Conservation (phyloP, 2,888 invertebrate genomes). For the Volucella inflata region DNA sequence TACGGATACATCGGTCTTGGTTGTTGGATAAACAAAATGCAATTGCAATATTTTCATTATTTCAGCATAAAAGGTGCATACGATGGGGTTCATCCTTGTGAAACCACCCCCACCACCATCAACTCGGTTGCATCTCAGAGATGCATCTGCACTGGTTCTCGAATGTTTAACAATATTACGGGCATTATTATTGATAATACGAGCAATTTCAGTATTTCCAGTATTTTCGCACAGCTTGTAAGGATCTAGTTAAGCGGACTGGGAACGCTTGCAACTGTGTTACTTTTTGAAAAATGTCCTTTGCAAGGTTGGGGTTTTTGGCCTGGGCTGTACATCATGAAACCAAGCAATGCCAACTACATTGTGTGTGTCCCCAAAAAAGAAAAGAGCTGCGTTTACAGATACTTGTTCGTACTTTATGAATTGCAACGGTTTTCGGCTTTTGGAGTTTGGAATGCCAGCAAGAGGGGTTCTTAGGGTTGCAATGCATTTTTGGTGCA, state of each 20-base stretch:
- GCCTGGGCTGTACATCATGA: background rate
- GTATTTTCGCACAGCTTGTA: constrained; percentile 72
- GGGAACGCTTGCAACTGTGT: constrained; percentile 22
- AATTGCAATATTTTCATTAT: constrained; percentile 76
- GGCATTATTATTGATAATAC: constrained; percentile 73
- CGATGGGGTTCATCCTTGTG: constrained; percentile 1
- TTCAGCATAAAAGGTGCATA: constrained; percentile 71
- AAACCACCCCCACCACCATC: background rate
- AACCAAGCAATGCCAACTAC: constrained; percentile 58
- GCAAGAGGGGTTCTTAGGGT: background rate
- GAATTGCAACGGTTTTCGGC: constrained; percentile 63
- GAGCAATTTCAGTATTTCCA: constrained; percentile 3
- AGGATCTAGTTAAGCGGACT: constrained; percentile 14
- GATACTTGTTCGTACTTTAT: constrained; percentile 63
- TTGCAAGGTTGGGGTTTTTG: background rate
- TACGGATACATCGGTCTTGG: constrained; percentile 51
- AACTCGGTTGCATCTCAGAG: constrained; percentile 43
- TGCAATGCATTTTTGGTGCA: constrained; percentile 55
- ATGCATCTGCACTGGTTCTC: constrained; percentile 65
- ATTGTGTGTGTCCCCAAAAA: constrained; percentile 36
- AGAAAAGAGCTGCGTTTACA: constrained; percentile 52
- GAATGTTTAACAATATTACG: constrained; percentile 70
- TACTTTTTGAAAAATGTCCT: constrained; percentile 62
- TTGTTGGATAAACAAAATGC: constrained; percentile 75
- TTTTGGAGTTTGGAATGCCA: constrained; percentile 23